These are phyloP conservation scores for Rhinoderma darwinii DNA, from an alignment of 2,113 vertebrate genomes.

Conservation along the genomic window DNA sequence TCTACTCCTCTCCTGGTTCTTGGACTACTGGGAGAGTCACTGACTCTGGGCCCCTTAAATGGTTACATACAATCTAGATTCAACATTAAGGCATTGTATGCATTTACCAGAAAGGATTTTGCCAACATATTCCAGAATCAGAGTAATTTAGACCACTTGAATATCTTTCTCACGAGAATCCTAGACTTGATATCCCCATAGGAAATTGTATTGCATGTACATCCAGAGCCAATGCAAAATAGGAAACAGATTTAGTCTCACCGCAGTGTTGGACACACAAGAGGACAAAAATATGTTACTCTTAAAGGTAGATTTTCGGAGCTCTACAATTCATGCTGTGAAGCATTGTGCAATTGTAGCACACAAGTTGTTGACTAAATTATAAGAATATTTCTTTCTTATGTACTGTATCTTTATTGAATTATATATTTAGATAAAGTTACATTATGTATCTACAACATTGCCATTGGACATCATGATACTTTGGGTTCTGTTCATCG, in stretches of 20 bases:
- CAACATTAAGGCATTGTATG: constrained; percentile 9
- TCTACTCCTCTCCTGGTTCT: not conserved
- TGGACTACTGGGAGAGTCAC: not conserved
- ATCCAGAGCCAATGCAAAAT: constrained; percentile 44
- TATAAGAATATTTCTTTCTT: not conserved
- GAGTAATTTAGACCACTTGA: constrained; percentile 19
- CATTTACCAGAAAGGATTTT: constrained; percentile 8
- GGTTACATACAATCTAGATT: constrained; percentile 7
- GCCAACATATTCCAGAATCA: constrained; percentile 21
- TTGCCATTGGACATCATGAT: too few species aligned
- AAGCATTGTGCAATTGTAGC: not conserved
- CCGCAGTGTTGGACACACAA: constrained; percentile 52
- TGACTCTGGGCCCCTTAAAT: constrained; percentile 15
- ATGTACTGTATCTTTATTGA: too few species aligned
- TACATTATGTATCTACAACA: too few species aligned
- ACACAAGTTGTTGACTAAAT: not conserved
- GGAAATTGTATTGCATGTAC: constrained; percentile 41
- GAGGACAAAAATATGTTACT: constrained; percentile 27
- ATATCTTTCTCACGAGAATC: constrained; percentile 49
- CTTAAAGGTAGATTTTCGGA: constrained; percentile 33
- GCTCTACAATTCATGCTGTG: not conserved
- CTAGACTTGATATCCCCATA: constrained; percentile 42
- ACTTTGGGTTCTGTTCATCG: too few species aligned
- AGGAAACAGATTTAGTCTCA: constrained; percentile 54
- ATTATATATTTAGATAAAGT: too few species aligned